Conservation (phyloP, 2,113 vertebrate species). For the Anas platyrhynchos region DNA sequence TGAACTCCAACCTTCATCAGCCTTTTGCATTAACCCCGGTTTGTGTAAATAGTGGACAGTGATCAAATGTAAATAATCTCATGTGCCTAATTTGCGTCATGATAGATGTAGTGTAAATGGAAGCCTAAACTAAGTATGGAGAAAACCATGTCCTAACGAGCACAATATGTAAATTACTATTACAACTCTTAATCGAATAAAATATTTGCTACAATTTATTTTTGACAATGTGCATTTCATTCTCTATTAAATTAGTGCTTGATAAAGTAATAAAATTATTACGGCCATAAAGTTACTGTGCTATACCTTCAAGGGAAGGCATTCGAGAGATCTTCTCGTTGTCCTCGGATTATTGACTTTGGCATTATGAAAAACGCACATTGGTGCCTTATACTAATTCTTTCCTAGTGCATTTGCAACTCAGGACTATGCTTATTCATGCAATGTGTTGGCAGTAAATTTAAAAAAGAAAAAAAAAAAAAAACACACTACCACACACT, state of each 20-base stretch:
- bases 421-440: not conserved
- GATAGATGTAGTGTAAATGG: conserved; percentile 51
- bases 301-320: conserved; percentile 39
- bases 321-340: not conserved
- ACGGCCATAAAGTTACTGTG: not conserved
- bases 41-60: conserved; percentile 45
- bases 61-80: conserved; percentile 56
- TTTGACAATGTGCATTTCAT: conserved; percentile 47
- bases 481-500: not conserved
- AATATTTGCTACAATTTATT: conserved; percentile 59
- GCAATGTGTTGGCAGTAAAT: not conserved
- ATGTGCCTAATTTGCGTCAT: conserved; percentile 23
- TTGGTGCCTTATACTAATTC: conserved; percentile 10
- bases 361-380: conserved; percentile 38
- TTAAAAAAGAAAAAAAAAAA: not conserved
- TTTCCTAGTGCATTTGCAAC: conserved; percentile 39
- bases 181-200: conserved; percentile 63
- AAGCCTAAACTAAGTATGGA: conserved; percentile 57
- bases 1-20: not conserved
- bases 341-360: conserved; percentile 25
- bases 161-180: conserved; percentile 55
- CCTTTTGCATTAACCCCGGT: conserved; percentile 4
- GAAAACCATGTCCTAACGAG: conserved; percentile 63
- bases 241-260: conserved; percentile 63
- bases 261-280: conserved; percentile 46